A percentile compares a stretch with the other conserved stretches of the same genome.
Conservation (phyloP, 2,888 invertebrate genomes). For the Ceramica pisi region DNA sequence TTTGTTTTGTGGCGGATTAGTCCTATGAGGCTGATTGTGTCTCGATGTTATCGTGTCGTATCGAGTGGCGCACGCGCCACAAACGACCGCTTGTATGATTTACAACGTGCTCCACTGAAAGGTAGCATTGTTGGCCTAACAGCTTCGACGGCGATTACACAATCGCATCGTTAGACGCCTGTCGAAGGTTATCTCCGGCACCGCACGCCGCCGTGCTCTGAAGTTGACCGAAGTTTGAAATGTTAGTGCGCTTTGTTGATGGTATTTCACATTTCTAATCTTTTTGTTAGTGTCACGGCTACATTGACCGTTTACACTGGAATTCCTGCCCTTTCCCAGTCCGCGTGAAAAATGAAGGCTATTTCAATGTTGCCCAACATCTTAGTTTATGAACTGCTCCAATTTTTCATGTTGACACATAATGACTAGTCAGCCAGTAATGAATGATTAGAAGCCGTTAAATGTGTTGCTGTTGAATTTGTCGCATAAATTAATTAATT, state of each 20-base stretch:
- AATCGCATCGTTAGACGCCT: slow-evolving; percentile 82
- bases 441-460: slow-evolving; percentile 52
- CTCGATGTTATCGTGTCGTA: slow-evolving; percentile 74
- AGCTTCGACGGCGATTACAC: slow-evolving; percentile 81
- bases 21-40: slow-evolving; percentile 69
- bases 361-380: slow-evolving; percentile 37
- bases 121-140: slow-evolving; percentile 85
- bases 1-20: slow-evolving; percentile 65
- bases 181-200: slow-evolving; percentile 82
- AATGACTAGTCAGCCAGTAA: slow-evolving; percentile 18
- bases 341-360: slow-evolving; percentile 40
- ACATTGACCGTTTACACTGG: slow-evolving; percentile 59
- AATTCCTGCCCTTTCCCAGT: slow-evolving; percentile 65
- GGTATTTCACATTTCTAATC: slow-evolving; percentile 84
- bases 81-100: slow-evolving; percentile 86
- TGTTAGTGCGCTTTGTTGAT: slow-evolving; percentile 68
- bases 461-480: slow-evolving; percentile 40
- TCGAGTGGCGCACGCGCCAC: slow-evolving; percentile 86
- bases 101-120: slow-evolving; percentile 82
- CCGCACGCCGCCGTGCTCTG: slow-evolving; percentile 59
- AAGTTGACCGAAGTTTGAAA: slow-evolving; percentile 66
- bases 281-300: slow-evolving; percentile 68
- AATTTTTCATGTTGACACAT: slow-evolving; percentile 35
- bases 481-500: slow-evolving; percentile 53
- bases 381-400: slow-evolving; percentile 19